phyloP scores from a whole-genome alignment of 2,888 invertebrate genomes.

The Drosophila picticornis region DNA sequence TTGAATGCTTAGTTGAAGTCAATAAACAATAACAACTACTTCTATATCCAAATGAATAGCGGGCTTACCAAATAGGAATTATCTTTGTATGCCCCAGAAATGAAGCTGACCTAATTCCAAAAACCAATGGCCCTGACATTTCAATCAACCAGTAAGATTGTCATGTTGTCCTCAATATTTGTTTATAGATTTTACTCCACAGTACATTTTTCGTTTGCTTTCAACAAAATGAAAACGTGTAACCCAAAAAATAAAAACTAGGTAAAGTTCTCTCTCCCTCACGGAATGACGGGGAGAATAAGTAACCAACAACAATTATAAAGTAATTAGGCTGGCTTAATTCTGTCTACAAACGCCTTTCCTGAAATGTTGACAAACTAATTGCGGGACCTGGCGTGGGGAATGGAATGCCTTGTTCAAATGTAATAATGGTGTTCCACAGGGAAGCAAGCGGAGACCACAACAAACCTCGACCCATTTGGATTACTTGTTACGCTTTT shows the following conservation, averaged over 20 bases:
- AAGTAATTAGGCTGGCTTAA: constrained; percentile 56
- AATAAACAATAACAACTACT: neutral
- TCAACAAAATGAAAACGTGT: constrained; percentile 55
- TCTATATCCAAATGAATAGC: neutral
- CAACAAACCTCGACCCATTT: constrained; percentile 55
- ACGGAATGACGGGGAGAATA: constrained; percentile 12
- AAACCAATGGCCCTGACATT: constrained; percentile 64
- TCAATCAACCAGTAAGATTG: constrained; percentile 61
- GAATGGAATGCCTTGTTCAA: neutral
- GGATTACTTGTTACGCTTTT: constrained; percentile 45
- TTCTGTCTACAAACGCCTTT: constrained; percentile 15
- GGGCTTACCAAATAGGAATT: neutral
- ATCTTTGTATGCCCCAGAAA: constrained; percentile 1
- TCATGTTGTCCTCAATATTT: constrained; percentile 13
- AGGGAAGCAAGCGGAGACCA: constrained; percentile 30
- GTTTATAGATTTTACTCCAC: constrained; percentile 49
- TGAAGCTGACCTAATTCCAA: constrained; percentile 61
- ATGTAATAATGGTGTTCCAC: constrained; percentile 12
- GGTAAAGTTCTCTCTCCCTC: constrained; percentile 25
- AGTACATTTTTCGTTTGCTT: constrained; percentile 30
- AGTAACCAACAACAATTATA: constrained; percentile 57
- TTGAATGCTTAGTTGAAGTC: neutral
- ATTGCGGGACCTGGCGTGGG: neutral
- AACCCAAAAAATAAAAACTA: constrained; percentile 23
- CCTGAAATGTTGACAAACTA: constrained; percentile 39